phyloP scores from a whole-genome alignment of 2,113 vertebrate genomes.

The Oceanites oceanicus region DNA sequence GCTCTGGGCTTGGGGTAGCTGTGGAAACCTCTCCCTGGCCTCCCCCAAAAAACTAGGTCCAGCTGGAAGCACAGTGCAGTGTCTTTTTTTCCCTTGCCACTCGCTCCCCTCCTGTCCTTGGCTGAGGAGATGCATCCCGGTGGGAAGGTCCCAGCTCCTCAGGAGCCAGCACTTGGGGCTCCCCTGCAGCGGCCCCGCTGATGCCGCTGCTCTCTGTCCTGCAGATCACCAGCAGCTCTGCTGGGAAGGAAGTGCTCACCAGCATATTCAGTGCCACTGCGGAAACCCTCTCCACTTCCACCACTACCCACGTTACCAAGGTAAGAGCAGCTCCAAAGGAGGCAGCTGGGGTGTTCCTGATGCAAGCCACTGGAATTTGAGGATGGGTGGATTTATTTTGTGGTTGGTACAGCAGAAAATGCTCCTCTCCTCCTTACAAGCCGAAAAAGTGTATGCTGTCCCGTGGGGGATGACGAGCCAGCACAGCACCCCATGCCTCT shows the following conservation, averaged over 20 bases:
- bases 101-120: neutral
- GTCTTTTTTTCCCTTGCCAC: neutral
- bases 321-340: conserved; percentile 68
- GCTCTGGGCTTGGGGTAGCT: neutral
- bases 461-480: rapidly evolving
- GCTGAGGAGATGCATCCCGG: neutral
- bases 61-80: neutral
- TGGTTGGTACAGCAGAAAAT: neutral
- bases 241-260: conserved; percentile 77
- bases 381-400: neutral
- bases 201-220: neutral
- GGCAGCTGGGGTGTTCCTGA: neutral
- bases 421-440: neutral
- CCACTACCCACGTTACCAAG: conserved; percentile 99
- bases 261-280: conserved; percentile 82
- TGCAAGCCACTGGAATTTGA: neutral
- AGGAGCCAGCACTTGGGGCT: neutral
- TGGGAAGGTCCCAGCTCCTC: neutral
- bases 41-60: too few species aligned
- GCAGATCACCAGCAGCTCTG: conserved; percentile 61
- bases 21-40: neutral
- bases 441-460: neutral
- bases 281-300: conserved; percentile 94
- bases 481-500: rapidly evolving
- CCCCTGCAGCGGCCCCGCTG: neutral